A percentile compares a stretch with the other conserved stretches of the same genome.
These are phyloP conservation scores for Stegana nigrithorax DNA, from an alignment of 2,888 invertebrate genomes.

Conservation along the genomic window DNA sequence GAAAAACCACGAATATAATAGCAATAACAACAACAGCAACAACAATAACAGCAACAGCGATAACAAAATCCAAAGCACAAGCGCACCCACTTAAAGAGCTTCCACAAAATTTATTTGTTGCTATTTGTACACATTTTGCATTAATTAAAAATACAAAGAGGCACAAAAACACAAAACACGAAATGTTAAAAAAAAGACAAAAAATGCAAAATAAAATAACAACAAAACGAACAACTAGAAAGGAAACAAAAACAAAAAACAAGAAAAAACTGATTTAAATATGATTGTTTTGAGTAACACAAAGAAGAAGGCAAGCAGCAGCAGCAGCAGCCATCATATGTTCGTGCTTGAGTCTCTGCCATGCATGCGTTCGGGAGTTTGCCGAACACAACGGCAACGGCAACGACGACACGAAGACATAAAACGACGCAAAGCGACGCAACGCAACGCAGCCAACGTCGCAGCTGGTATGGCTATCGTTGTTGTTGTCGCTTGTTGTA, in stretches of 20 bases:
- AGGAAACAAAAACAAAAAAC: slow-evolving; percentile 36
- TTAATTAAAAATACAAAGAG: slow-evolving; percentile 61
- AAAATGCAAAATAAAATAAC: slow-evolving; percentile 21
- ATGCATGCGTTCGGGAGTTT: too few relatives aligned
- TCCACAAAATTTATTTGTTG: slow-evolving; percentile 35
- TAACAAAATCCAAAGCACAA: neutral
- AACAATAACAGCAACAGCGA: too few relatives aligned
- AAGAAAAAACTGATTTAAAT: slow-evolving; percentile 53
- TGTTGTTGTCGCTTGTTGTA: neutral
- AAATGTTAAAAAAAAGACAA: slow-evolving; percentile 38
- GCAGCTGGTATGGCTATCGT: neutral
- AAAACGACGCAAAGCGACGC: slow-evolving; percentile 32
- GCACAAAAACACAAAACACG: slow-evolving; percentile 52
- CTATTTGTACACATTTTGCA: slow-evolving; percentile 56
- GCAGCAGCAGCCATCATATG: too few relatives aligned
- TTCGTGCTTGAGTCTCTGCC: too few relatives aligned
- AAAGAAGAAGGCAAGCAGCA: slow-evolving; percentile 3
- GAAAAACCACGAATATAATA: too few relatives aligned
- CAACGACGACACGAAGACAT: slow-evolving; percentile 15
- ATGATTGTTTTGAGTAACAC: slow-evolving; percentile 44
- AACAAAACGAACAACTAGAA: slow-evolving; percentile 28
- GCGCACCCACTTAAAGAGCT: slow-evolving; percentile 9
- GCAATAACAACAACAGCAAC: too few relatives aligned
- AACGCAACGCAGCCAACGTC: too few relatives aligned
- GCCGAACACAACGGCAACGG: slow-evolving; percentile 1